Evolutionary conservation across 2,888 invertebrate species (phyloP).

Genomic region (Dichetophora obliterata): DNA sequence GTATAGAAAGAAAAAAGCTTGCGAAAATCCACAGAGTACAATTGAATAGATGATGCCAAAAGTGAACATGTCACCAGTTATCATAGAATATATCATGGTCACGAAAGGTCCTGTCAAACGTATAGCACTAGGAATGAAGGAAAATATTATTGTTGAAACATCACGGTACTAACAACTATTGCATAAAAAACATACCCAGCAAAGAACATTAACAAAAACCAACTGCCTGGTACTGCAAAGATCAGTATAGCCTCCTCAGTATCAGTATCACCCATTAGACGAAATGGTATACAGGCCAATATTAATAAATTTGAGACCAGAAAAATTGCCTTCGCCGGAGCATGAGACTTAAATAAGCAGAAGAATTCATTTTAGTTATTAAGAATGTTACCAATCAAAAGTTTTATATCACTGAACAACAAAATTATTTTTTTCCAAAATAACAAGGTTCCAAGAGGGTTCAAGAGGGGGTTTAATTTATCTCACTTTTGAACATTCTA

Average conservation of each 20-base stretch:
- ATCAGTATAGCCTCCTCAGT: slow-evolving; percentile 93
- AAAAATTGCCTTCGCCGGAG: slow-evolving; percentile 95
- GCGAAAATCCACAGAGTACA: slow-evolving; percentile 95
- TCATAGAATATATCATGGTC: slow-evolving; percentile 99
- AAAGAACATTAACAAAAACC: slow-evolving; percentile 99
- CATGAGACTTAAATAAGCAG: slow-evolving; percentile 79
- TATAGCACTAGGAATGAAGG: slow-evolving; percentile 80
- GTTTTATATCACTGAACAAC: too few relatives aligned
- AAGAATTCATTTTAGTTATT: too few relatives aligned
- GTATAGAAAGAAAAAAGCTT: slow-evolving; percentile 95
- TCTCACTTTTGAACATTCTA: too few relatives aligned
- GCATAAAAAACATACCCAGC: slow-evolving; percentile 83
- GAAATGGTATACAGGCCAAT: slow-evolving; percentile 89
- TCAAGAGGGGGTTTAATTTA: too few relatives aligned
- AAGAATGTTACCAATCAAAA: too few relatives aligned
- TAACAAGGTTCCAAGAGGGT: too few relatives aligned
- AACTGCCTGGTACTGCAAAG: slow-evolving; percentile 94
- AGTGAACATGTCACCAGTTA: slow-evolving; percentile 97
- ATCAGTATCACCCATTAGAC: slow-evolving; percentile 79
- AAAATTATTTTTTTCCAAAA: too few relatives aligned
- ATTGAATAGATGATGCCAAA: slow-evolving; percentile 98
- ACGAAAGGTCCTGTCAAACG: slow-evolving; percentile 98
- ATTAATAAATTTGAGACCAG: slow-evolving; percentile 91
- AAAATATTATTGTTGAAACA: not conserved
- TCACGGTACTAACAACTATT: not conserved